Conservation (phyloP, 2,113 vertebrate species). For the Spheniscus mendiculus region DNA sequence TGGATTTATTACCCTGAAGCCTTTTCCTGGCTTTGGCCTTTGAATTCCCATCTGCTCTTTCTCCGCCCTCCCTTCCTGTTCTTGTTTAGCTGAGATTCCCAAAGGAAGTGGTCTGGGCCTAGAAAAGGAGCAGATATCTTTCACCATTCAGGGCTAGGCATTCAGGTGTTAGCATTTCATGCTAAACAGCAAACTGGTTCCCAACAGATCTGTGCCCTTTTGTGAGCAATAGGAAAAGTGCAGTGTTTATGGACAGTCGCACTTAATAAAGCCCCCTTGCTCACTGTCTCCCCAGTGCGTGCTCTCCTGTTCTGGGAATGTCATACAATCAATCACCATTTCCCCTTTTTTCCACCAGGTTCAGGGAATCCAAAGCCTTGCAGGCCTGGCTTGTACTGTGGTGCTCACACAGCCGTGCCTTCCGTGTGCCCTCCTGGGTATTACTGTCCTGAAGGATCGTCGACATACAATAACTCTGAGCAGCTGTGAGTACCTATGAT, state of each 20-base stretch:
- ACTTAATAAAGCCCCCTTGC: not conserved
- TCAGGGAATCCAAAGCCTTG: conserved; percentile 81
- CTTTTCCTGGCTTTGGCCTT: not conserved
- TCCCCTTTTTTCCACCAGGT: conserved; percentile 64
- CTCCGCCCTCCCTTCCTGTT: not conserved
- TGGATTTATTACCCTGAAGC: not conserved
- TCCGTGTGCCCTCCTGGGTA: conserved; percentile 85
- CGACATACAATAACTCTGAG: conserved; percentile 74
- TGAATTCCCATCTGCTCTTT: not conserved
- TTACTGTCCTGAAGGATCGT: conserved; percentile 84
- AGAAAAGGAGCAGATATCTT: not conserved
- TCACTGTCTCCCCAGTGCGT: not conserved
- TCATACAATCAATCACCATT: fast-evolving
- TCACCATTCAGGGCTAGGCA: not conserved
- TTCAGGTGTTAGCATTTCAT: not conserved
- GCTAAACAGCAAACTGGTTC: not conserved
- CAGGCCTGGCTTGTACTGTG: conserved; percentile 85
- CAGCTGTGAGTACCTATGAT: conserved; percentile 79
- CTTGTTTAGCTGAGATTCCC: not conserved
- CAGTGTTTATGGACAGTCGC: not conserved
- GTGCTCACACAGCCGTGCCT: conserved; percentile 78
- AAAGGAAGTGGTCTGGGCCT: not conserved
- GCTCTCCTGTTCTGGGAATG: not conserved
- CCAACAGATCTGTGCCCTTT: not conserved
- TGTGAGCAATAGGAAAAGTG: not conserved